Conservation (phyloP, 1,140 invertebrate genomes). For the Cheumatopsyche charites region DNA sequence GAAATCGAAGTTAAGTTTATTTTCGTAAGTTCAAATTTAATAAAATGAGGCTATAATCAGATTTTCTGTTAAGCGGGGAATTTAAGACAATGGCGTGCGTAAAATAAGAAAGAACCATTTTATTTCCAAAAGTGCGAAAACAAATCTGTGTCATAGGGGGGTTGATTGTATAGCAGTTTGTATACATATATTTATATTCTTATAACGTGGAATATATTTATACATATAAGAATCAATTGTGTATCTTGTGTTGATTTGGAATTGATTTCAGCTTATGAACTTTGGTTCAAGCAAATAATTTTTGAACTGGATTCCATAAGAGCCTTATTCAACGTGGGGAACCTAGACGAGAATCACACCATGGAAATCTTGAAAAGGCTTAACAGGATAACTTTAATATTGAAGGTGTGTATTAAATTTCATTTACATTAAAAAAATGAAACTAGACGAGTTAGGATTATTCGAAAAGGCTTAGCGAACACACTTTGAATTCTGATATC, state of each 20-base stretch:
- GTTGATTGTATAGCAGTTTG: too few relatives aligned
- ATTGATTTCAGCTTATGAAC: slow-evolving; percentile 93
- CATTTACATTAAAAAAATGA: background rate
- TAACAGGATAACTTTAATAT: slow-evolving; percentile 89
- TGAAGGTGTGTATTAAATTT: slow-evolving; percentile 76
- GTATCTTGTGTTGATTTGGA: too few relatives aligned
- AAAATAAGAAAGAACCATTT: too few relatives aligned
- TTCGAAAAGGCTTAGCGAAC: background rate
- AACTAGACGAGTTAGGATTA: background rate
- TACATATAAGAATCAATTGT: too few relatives aligned
- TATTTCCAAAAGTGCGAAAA: too few relatives aligned
- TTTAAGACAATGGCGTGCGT: too few relatives aligned
- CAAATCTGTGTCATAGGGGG: too few relatives aligned
- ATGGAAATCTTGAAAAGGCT: slow-evolving; percentile 91
- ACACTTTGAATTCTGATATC: background rate
- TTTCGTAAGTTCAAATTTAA: too few relatives aligned
- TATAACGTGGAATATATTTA: too few relatives aligned
- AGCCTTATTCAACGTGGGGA: slow-evolving; percentile 75
- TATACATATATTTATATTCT: too few relatives aligned
- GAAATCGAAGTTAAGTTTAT: background rate
- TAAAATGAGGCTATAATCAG: too few relatives aligned
- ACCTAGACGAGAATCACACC: slow-evolving; percentile 90
- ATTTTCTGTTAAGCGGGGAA: too few relatives aligned
- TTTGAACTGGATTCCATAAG: slow-evolving; percentile 95
- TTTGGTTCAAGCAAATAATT: slow-evolving; percentile 99